Evolutionary conservation across 1,140 invertebrate species (phyloP), one percentile per base, ranked within the genome.

Genomic region (Pachyrhynchus sulphureomaculatus): DNA sequence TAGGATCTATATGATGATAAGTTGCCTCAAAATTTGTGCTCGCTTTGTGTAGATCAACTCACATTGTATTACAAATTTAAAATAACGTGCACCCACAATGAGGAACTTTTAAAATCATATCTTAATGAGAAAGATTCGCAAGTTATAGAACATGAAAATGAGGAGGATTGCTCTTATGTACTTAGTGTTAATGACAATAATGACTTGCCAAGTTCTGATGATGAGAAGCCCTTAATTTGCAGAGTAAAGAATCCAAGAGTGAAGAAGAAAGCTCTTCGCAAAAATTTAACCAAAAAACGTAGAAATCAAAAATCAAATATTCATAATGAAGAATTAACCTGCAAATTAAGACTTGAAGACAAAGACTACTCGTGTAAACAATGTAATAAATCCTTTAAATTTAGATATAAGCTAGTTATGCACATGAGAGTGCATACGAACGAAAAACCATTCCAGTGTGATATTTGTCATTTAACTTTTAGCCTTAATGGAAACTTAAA

Each of bases 381-480:
- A 13, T 76, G 75, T 48, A 61, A 67, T 23, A 77, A 77, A 59
- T 57, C 52, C 12, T 78, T 76, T 58, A 67, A 66, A 8, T 61
- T 70, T 33, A 73, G 71, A 18, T 45, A 61, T 54, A 72, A 75
- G 54, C 71, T 86, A 17, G 82, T 82, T 64, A 67, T 83, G 24
- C 85, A 87, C 66, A 82, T 86, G 75, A 71, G 84, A 13, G 82
- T 81, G 20, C 85, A 87, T 65, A 86, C 78, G 1, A 78, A 78
- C 58, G 76, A 78, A 61, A 83, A 86, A 17, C 86, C 83, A 0
- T 84, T 86, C 55, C 71, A 78, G n/a, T 92, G 90, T 69, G 76
- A 82, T 33, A 68, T 84, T 0, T 90, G 88, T 68, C 76, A 79
- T 0, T 87, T 88, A 60, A 79, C 86, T 33, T 95, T 95, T 70